Evolutionary conservation across 2,113 vertebrate genomes (phyloP).

Genomic region (Ariopsis seemanni): DNA sequence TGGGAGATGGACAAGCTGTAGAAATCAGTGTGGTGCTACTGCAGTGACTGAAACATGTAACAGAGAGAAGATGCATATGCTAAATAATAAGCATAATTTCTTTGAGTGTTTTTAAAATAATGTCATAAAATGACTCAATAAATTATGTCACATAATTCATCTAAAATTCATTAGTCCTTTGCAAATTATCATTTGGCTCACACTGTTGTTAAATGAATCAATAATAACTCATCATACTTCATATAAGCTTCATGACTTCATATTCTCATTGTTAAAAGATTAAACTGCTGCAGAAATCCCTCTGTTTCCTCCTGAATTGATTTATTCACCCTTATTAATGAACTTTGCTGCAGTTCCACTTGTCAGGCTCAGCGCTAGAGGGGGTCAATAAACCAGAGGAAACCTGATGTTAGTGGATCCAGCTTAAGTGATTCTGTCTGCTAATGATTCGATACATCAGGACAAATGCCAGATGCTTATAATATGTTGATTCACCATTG

Average conservation of each 20-base stretch:
- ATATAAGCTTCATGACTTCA: constrained; percentile 16
- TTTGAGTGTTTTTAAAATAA: neutral
- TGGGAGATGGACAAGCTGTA: constrained; percentile 69
- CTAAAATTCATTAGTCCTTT: constrained; percentile 9
- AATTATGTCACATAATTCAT: neutral
- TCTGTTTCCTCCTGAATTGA: constrained; percentile 87
- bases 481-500: constrained; percentile 89
- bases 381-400: constrained; percentile 93
- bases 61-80: constrained; percentile 12
- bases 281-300: constrained; percentile 70
- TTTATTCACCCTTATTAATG: constrained; percentile 99
- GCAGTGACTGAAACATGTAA: constrained; percentile 59
- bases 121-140: constrained; percentile 19
- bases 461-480: constrained; percentile 89
- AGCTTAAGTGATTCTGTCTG: constrained; percentile 94
- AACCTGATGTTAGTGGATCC: constrained; percentile 94
- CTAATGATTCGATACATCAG: constrained; percentile 93
- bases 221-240: constrained; percentile 24
- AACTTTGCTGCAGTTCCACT: constrained; percentile 93
- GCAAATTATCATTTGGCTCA: constrained; percentile 24
- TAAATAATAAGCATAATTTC: neutral
- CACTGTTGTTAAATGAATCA: constrained; percentile 42
- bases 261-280: constrained; percentile 19
- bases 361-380: constrained; percentile 84
- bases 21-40: constrained; percentile 64